Percentiles rank a stretch among this genome's conserved stretches.
Evolutionary conservation across 2,797 vertebrate genomes (phyloP).

Genomic region (Enteromius treurensis): DNA sequence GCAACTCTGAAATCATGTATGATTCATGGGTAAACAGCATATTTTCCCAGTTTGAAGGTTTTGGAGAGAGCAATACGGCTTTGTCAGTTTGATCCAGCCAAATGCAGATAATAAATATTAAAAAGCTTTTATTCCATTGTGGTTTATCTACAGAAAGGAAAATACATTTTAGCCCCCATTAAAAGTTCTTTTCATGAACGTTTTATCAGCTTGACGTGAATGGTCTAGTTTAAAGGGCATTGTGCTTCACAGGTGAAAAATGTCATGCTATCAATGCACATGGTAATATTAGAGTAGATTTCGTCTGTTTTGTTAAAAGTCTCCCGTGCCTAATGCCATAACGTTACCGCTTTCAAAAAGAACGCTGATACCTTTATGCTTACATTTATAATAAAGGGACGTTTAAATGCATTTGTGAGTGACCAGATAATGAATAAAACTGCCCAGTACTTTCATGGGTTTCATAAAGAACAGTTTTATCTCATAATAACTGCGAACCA

Average conservation of each 20-base stretch:
- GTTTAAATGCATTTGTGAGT: neutral
- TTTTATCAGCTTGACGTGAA: slow-evolving; percentile 1
- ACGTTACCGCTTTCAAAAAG: neutral
- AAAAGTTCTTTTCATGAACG: neutral
- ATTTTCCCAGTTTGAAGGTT: neutral
- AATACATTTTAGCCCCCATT: neutral
- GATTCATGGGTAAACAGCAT: neutral
- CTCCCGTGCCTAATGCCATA: neutral
- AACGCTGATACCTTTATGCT: neutral
- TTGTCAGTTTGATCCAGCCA: neutral
- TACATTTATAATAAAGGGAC: neutral
- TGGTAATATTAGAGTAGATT: neutral
- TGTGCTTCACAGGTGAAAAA: neutral
- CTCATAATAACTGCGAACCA: neutral
- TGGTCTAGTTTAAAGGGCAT: slow-evolving; percentile 19
- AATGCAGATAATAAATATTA: neutral
- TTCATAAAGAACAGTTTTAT: neutral
- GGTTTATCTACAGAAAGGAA: neutral
- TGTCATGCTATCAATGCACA: slow-evolving; percentile 5
- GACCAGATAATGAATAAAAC: neutral
- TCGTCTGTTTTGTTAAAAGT: neutral
- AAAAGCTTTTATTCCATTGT: neutral
- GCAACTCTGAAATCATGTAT: neutral
- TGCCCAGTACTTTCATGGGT: neutral
- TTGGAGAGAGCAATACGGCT: neutral